Evolutionary conservation across 2,113 vertebrate genomes (phyloP).

Genomic region (Vireo altiloquus): DNA sequence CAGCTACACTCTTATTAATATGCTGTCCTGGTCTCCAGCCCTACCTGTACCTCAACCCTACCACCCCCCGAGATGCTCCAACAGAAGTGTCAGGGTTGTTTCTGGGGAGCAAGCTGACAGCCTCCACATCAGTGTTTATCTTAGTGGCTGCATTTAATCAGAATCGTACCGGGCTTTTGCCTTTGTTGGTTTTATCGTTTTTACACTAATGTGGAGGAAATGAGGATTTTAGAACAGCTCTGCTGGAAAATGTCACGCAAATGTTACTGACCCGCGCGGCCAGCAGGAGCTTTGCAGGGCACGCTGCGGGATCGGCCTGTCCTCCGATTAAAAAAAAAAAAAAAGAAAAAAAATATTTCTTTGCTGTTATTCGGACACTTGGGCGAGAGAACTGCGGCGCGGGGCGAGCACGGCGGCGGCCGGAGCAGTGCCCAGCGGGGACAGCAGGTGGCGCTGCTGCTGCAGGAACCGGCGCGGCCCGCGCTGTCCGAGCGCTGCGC

Average conservation of each 20-base stretch:
- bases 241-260: constrained; percentile 37
- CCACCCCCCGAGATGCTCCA: rapidly evolving
- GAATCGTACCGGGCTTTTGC: background rate
- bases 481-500: no score
- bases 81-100: background rate
- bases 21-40: background rate
- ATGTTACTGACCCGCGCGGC: background rate
- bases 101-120: background rate
- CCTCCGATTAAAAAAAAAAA: background rate
- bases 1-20: background rate
- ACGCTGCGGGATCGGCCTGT: background rate
- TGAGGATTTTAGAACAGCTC: background rate
- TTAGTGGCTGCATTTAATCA: background rate
- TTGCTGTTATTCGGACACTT: background rate
- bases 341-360: no score
- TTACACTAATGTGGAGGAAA: background rate
- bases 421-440: background rate
- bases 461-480: background rate
- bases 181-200: background rate
- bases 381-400: background rate
- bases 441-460: constrained; percentile 60
- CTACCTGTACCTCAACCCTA: rapidly evolving
- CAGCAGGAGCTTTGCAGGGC: background rate
- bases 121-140: background rate
- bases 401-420: background rate